Evolutionary conservation across 2,888 invertebrate genomes (phyloP).

Genomic region (Philaethria dido): DNA sequence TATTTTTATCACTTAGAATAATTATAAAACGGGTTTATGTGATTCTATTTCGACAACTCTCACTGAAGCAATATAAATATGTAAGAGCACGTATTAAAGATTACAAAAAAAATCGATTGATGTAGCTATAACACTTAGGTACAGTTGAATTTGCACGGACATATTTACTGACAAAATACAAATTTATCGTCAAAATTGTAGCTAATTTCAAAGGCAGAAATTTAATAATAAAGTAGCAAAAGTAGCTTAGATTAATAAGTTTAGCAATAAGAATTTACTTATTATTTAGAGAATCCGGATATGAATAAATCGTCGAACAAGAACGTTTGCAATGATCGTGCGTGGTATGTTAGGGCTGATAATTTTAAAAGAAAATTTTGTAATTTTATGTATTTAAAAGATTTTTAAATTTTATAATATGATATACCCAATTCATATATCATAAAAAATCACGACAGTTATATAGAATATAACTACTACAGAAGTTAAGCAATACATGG

Average conservation of each 20-base stretch:
- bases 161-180: constrained; percentile 28
- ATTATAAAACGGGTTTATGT: constrained; percentile 7
- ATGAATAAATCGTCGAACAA: constrained; percentile 71
- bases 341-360: constrained; percentile 42
- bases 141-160: neutral
- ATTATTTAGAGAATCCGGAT: constrained; percentile 71
- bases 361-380: neutral
- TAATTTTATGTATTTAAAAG: neutral
- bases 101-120: neutral
- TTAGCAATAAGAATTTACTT: constrained; percentile 48
- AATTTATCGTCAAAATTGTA: too few species aligned
- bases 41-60: neutral
- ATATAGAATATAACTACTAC: neutral
- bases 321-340: constrained; percentile 59
- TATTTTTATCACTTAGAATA: neutral
- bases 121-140: neutral
- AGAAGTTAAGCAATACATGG: neutral
- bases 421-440: too few species aligned
- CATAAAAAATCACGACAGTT: too few species aligned
- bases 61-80: constrained; percentile 5
- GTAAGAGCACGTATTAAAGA: neutral
- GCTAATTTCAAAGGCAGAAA: too few species aligned
- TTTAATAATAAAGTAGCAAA: constrained; percentile 24
- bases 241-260: constrained; percentile 43
- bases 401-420: neutral